Evolutionary conservation across 2,888 invertebrate species (phyloP).

Genomic region (Cantharis flavilabris): DNA sequence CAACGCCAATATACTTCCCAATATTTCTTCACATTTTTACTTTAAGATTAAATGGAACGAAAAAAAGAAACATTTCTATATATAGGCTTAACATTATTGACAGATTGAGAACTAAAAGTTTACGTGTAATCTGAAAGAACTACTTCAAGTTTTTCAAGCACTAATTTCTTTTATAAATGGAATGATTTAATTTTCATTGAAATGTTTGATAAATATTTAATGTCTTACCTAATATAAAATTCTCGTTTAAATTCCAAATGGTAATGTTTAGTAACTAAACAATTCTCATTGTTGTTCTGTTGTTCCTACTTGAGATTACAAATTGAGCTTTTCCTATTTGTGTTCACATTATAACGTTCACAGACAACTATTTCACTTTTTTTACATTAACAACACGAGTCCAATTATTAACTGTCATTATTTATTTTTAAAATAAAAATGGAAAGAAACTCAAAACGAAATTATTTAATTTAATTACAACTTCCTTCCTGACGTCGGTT

Average conservation of each 20-base stretch:
- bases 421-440: not conserved
- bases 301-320: not conserved
- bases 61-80: conserved; percentile 13
- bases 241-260: not conserved
- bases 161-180: not conserved
- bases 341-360: not conserved
- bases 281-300: not conserved
- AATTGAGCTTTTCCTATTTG: not conserved
- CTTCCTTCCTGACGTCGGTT: not conserved
- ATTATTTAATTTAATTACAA: not conserved
- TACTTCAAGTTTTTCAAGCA: not conserved
- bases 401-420: not conserved
- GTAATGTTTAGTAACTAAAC: not conserved
- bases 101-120: conserved; percentile 7
- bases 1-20: conserved; percentile 14
- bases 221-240: not conserved
- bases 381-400: not conserved
- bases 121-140: not conserved
- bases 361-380: not conserved
- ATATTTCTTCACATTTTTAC: conserved; percentile 5
- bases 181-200: not conserved
- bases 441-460: not conserved
- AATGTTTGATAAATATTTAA: not conserved
- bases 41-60: conserved; percentile 13
- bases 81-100: conserved; percentile 11